These are phyloP conservation scores for Ivindomyrus marchei DNA, from an alignment of 2,113 vertebrate species.

Conservation along the genomic window DNA sequence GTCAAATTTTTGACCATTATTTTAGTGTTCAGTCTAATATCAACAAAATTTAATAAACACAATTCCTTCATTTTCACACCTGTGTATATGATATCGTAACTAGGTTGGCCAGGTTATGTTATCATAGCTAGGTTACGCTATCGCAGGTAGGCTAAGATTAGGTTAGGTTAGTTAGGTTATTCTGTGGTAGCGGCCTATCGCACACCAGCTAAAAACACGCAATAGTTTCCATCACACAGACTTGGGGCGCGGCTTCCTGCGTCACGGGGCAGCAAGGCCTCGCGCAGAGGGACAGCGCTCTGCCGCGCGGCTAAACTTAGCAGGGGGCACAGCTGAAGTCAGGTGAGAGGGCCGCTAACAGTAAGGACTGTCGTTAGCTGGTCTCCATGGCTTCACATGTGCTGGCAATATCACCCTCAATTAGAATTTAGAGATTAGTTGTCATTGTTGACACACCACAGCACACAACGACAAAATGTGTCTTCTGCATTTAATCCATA, in stretches of 20 bases:
- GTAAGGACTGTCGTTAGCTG: neutral
- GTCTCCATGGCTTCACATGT: neutral
- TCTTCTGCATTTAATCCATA: too few species aligned
- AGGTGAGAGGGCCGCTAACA: neutral
- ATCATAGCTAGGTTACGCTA: neutral
- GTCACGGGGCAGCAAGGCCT: neutral
- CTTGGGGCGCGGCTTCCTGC: neutral
- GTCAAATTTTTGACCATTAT: neutral
- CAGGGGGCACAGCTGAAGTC: neutral
- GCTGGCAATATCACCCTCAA: neutral
- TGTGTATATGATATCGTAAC: neutral
- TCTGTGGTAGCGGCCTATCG: neutral
- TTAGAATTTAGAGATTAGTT: neutral
- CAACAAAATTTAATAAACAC: neutral
- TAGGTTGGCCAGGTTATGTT: neutral
- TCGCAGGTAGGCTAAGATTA: neutral
- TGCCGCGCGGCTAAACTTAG: neutral
- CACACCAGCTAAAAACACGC: neutral
- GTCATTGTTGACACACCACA: too few species aligned
- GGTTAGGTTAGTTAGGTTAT: neutral
- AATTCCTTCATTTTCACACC: neutral
- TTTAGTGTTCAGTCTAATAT: neutral
- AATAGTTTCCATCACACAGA: neutral
- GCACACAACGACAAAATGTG: too few species aligned
- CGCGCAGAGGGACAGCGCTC: slow-evolving; percentile 38